These are phyloP conservation scores for Ochlodes sylvanus DNA, from an alignment of 2,888 invertebrate genomes.

Conservation along the genomic window DNA sequence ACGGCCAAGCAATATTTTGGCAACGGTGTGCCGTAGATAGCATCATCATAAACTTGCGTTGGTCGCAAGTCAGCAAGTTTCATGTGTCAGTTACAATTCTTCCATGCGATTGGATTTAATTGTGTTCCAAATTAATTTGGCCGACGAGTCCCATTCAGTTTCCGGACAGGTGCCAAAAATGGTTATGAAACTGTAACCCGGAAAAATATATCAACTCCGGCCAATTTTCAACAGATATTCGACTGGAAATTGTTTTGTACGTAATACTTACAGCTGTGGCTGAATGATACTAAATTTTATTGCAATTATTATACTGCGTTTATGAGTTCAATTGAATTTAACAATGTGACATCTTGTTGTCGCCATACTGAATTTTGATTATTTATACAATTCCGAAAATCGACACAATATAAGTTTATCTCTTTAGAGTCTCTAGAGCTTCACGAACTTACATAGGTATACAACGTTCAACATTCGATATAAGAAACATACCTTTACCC, in stretches of 20 bases:
- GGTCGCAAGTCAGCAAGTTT: constrained; percentile 6
- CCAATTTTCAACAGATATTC: constrained; percentile 15
- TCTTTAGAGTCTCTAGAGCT: too few relatives aligned
- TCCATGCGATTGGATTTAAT: constrained; percentile 24
- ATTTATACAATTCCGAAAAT: too few relatives aligned
- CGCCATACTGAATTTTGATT: too few relatives aligned
- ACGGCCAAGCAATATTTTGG: too few relatives aligned
- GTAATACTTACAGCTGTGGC: not conserved
- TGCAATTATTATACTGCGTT: not conserved
- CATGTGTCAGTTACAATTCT: constrained; percentile 20
- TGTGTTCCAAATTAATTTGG: constrained; percentile 26
- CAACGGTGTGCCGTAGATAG: too few relatives aligned
- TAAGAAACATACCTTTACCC: not conserved
- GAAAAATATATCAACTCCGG: constrained; percentile 19
- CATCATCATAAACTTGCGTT: not conserved
- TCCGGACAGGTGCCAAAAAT: constrained; percentile 23
- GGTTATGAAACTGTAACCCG: constrained; percentile 26
- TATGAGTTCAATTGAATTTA: not conserved
- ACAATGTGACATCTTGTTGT: too few relatives aligned
- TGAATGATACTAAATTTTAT: not conserved
- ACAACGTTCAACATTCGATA: not conserved
- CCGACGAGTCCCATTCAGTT: constrained; percentile 11
- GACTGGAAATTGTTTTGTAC: constrained; percentile 15
- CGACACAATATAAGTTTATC: too few relatives aligned
- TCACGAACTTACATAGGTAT: too few relatives aligned